A percentile compares a stretch with the other conserved stretches of the same genome.
Evolutionary conservation across 2,797 vertebrate genomes (phyloP).

Genomic region (Trematomus bernacchii): DNA sequence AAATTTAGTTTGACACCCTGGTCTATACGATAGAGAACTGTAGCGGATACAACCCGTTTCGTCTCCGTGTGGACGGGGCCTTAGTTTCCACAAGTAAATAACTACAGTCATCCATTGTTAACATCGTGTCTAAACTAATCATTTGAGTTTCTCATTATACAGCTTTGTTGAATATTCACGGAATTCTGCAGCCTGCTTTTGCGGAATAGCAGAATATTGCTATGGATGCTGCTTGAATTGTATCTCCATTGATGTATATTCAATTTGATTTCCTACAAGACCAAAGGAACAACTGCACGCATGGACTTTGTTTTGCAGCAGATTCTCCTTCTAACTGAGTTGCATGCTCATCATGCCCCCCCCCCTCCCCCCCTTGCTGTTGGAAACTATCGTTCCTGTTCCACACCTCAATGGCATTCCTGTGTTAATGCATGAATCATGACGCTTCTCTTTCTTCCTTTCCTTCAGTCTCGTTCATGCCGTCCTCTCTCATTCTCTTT

Average conservation of each 20-base stretch:
- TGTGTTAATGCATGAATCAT: conserved; percentile 75
- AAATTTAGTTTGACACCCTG: too few species aligned
- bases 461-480: conserved; percentile 40
- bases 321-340: conserved; percentile 48
- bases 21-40: too few species aligned
- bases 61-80: too few species aligned
- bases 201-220: too few species aligned
- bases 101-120: neutral
- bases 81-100: neutral
- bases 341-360: conserved; percentile 9
- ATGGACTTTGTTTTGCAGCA: conserved; percentile 47
- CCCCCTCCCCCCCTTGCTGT: conserved; percentile 26
- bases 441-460: conserved; percentile 55
- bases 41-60: too few species aligned
- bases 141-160: neutral
- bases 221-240: too few species aligned
- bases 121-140: neutral
- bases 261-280: neutral
- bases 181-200: too few species aligned
- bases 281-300: conserved; percentile 30
- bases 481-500: conserved; percentile 6
- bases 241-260: neutral
- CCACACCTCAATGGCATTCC: conserved; percentile 66
- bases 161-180: too few species aligned
- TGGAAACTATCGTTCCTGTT: conserved; percentile 54